Conservation (phyloP, 2,113 vertebrate species). For the Anser cygnoides region DNA sequence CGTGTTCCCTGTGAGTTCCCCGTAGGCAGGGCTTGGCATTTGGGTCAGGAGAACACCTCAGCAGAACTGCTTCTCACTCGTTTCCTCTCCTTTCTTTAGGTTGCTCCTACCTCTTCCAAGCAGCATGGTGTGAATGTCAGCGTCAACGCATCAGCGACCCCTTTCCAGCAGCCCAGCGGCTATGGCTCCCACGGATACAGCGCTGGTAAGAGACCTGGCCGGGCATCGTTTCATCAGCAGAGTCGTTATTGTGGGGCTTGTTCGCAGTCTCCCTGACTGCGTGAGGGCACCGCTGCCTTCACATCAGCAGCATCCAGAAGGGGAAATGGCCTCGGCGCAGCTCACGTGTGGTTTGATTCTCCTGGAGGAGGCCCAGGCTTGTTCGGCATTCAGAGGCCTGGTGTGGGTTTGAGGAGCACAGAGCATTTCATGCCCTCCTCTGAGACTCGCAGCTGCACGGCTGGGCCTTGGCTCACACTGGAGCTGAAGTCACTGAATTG, state of each 20-base stretch:
- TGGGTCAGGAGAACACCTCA: neutral
- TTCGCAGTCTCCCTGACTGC: neutral
- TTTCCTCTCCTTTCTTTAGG: conserved; percentile 72
- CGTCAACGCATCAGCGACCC: conserved; percentile 92
- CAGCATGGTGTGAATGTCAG: conserved; percentile 97
- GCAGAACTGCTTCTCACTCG: neutral
- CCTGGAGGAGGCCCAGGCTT: neutral
- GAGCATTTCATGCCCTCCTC: fast-evolving
- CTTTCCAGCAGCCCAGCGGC: conserved; percentile 95
- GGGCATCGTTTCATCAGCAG: neutral
- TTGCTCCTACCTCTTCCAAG: conserved; percentile 97
- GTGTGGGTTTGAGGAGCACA: neutral
- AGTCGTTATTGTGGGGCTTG: too few relatives aligned
- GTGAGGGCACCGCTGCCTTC: neutral
- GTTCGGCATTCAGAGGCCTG: neutral
- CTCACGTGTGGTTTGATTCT: neutral
- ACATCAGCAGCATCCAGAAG: neutral
- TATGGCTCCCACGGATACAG: conserved; percentile 96
- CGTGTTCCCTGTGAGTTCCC: conserved; percentile 94
- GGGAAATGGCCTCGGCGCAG: neutral
- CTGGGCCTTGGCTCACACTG: fast-evolving
- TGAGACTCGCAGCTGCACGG: neutral
- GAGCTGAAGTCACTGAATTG: neutral
- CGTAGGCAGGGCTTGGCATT: neutral
- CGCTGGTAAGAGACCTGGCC: conserved; percentile 83